Evolutionary conservation across 2,797 vertebrate species (phyloP).

Genomic region (Adrianichthys oophorus): DNA sequence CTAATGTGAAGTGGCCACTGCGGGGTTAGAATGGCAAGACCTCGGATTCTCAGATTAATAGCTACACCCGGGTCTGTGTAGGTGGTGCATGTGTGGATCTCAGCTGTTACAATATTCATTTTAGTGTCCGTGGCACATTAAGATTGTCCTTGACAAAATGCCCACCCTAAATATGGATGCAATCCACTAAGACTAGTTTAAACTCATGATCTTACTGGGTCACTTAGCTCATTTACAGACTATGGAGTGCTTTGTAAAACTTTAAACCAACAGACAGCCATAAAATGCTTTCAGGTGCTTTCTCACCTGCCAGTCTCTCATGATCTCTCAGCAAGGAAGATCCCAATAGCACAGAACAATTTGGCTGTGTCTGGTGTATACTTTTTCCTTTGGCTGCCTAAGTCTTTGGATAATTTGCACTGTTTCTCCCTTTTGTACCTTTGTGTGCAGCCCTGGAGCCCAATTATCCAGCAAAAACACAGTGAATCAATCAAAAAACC

Average conservation of each 20-base stretch:
- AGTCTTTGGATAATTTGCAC: constrained; percentile 47
- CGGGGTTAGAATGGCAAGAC: constrained; percentile 53
- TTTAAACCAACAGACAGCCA: constrained; percentile 19
- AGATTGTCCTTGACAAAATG: constrained; percentile 44
- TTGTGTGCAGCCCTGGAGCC: constrained; percentile 57
- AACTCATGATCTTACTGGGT: constrained; percentile 6
- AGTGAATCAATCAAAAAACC: constrained; percentile 67
- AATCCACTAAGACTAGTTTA: constrained; percentile 14
- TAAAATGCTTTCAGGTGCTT: constrained; percentile 7
- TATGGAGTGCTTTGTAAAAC: constrained; percentile 18
- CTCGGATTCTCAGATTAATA: constrained; percentile 62
- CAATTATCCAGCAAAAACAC: constrained; percentile 69
- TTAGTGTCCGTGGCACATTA: constrained; percentile 27
- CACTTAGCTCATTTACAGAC: constrained; percentile 11
- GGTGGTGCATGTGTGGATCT: constrained; percentile 1
- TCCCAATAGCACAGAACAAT: constrained; percentile 32
- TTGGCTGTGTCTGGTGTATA: constrained; percentile 24
- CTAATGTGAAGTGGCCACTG: constrained; percentile 50
- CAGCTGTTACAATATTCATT: constrained; percentile 42
- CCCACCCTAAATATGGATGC: constrained; percentile 42
- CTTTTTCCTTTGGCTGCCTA: constrained; percentile 31
- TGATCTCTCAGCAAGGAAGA: constrained; percentile 12
- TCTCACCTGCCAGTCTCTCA: constrained; percentile 11
- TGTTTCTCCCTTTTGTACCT: constrained; percentile 41
- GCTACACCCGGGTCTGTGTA: constrained; percentile 41